Base-by-base conservation (phyloP, 2,888 invertebrate species). In the Eilema caniola region DNA sequence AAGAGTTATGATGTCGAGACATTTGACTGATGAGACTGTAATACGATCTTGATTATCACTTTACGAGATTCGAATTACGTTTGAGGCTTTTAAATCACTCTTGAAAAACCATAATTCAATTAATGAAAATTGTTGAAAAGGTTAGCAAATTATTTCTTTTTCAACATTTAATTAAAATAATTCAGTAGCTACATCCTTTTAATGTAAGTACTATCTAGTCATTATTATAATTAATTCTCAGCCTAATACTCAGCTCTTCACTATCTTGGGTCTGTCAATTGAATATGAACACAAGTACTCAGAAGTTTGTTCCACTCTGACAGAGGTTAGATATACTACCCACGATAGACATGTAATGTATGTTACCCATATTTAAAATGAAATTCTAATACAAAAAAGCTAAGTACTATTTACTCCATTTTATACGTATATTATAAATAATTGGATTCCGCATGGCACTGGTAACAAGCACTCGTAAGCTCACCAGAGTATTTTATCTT, bases 401-500 rank as follows among this genome's bases (percentile, higher is more conserved):
- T 69, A 66, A 70, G 72, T 62, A 77, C 77, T 75, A 81, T 74
- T 78, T 72, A 68, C 74, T 72, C 71, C 66, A 71, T 78, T 79
- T 78, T 75, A 82, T 77, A 78, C 78, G 77, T 80, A 85, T 81
- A 81, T 86, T 79, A 82, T 83, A 85, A 86, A 85, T 86, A 86
- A 85, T 85, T 83, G 81, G 80, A 79, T 69, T 81, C 79, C 79
- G 74, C 83, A 81, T 82, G 72, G 71, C 76, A 80, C 66, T 74
- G 71, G 78, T 81, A 78, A 86, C 78, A 80, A 80, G 76, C 78
- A 80, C 83, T 85, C 85, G 75, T 82, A 80, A 82, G 77, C 78
- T 84, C 84, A 83, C 78, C 84, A 79, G 71, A 85, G 86, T 87
- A 85, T 86, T 86, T 87, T 86, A 88, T 88, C 84, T 84, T 83